Percentiles rank a stretch among this genome's conserved stretches.
These are phyloP conservation scores for Epizoanthus stellaris DNA, from an alignment of 92 coral and sea anemone species.

Conservation along the genomic window DNA sequence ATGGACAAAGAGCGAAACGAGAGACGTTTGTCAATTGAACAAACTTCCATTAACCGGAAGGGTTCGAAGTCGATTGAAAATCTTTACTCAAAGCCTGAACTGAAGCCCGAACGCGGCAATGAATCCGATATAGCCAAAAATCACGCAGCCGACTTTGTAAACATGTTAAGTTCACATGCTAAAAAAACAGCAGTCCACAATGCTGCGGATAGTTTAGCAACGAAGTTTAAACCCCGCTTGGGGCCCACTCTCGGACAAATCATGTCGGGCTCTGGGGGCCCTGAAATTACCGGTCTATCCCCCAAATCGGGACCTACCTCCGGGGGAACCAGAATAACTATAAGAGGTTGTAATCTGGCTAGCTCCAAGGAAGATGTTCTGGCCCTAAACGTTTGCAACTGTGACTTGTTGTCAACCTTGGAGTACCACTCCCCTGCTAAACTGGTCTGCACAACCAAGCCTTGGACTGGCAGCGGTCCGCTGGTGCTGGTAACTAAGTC, in stretches of 20 bases:
- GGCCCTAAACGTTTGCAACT: slow-evolving; percentile 77
- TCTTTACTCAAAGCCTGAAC: slow-evolving; percentile 62
- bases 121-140: neutral
- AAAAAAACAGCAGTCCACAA: slow-evolving; percentile 22
- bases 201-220: slow-evolving; percentile 15
- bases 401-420: slow-evolving; percentile 71
- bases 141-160: slow-evolving; percentile 51
- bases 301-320: slow-evolving; percentile 90
- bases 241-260: slow-evolving; percentile 93
- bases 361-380: slow-evolving; percentile 72
- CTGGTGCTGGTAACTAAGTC: slow-evolving; percentile 87
- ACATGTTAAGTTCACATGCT: slow-evolving; percentile 41
- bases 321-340: slow-evolving; percentile 88
- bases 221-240: slow-evolving; percentile 73
- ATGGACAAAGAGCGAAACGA: slow-evolving; percentile 67
- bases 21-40: slow-evolving; percentile 81
- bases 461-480: slow-evolving; percentile 96
- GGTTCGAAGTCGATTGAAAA: slow-evolving; percentile 91
- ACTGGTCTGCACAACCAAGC: slow-evolving; percentile 76
- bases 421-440: slow-evolving; percentile 97
- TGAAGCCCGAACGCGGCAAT: neutral
- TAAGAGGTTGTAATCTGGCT: slow-evolving; percentile 91
- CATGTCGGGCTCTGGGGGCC: slow-evolving; percentile 79
- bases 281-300: slow-evolving; percentile 95
- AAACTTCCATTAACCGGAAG: slow-evolving; percentile 73